Conservation (phyloP, 1,140 invertebrate genomes). For the Drosophila bifasciata region DNA sequence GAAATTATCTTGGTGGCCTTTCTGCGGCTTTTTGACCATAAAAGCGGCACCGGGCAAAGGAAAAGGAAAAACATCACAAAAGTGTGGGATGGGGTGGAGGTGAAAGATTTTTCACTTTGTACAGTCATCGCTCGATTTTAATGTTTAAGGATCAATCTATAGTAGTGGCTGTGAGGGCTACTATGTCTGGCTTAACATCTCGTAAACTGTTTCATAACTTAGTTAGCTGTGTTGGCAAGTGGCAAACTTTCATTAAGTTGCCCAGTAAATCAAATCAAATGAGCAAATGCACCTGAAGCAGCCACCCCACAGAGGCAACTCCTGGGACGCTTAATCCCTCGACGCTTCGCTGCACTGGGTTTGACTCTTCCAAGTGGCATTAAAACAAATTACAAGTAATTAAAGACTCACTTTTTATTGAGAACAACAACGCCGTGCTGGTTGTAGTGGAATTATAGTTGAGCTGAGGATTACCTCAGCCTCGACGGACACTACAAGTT, state of each 20-base stretch:
- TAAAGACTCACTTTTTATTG: constrained; percentile 68
- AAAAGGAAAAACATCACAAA: neutral
- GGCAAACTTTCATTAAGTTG: constrained; percentile 76
- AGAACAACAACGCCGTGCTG: constrained; percentile 31
- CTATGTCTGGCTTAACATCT: neutral
- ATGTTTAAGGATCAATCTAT: constrained; percentile 65
- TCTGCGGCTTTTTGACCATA: constrained; percentile 15
- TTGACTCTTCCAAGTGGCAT: constrained; percentile 71
- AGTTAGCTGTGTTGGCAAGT: constrained; percentile 58
- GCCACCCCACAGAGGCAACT: constrained; percentile 9
- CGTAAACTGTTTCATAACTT: constrained; percentile 75
- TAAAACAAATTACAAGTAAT: constrained; percentile 82
- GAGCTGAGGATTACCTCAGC: neutral
- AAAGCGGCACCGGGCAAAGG: neutral
- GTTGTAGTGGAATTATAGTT: constrained; percentile 6
- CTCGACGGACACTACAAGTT: neutral
- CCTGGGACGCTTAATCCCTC: constrained; percentile 16
- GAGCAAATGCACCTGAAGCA: constrained; percentile 49
- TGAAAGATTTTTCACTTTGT: constrained; percentile 26
- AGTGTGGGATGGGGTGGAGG: neutral
- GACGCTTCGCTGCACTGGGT: constrained; percentile 16
- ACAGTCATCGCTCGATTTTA: constrained; percentile 55
- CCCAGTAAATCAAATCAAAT: constrained; percentile 78
- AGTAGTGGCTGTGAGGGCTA: neutral
- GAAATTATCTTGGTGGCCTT: constrained; percentile 66